These are phyloP conservation scores for Octodonta nipae DNA, from an alignment of 2,888 invertebrate genomes.

Conservation along the genomic window DNA sequence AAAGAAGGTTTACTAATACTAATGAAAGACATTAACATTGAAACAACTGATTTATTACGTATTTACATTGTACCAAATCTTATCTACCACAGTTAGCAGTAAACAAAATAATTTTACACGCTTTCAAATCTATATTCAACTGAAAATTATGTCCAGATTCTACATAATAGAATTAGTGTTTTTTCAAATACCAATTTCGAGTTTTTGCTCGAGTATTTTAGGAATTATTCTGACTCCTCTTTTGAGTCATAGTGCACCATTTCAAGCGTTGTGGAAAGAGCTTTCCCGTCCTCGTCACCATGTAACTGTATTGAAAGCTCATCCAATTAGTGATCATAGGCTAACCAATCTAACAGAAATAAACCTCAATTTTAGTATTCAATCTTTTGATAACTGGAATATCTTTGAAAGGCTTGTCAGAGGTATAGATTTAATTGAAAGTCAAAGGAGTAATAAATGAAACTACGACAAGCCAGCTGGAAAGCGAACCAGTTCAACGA, in stretches of 20 bases:
- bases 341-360: constrained; percentile 34
- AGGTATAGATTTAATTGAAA: not conserved
- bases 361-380: constrained; percentile 28
- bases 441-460: constrained; percentile 2
- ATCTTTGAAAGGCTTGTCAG: constrained; percentile 7
- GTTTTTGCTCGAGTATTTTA: constrained; percentile 17
- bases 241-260: constrained; percentile 38
- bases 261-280: constrained; percentile 34
- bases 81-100: too few relatives aligned
- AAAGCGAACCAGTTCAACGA: constrained; percentile 1
- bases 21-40: too few relatives aligned
- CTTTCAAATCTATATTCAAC: too few relatives aligned
- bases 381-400: constrained; percentile 10
- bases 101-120: too few relatives aligned
- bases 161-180: too few relatives aligned
- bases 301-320: constrained; percentile 34
- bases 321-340: constrained; percentile 31
- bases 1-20: too few relatives aligned
- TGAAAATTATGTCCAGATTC: too few relatives aligned
- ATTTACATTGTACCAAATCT: too few relatives aligned
- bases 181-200: too few relatives aligned
- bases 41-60: too few relatives aligned
- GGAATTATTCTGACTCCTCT: constrained; percentile 17
- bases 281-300: constrained; percentile 38
- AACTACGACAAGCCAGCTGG: not conserved